A percentile compares a stretch with the other conserved stretches of the same genome.
Conservation (phyloP, 2,113 vertebrate genomes). For the Neoarius graeffei region DNA sequence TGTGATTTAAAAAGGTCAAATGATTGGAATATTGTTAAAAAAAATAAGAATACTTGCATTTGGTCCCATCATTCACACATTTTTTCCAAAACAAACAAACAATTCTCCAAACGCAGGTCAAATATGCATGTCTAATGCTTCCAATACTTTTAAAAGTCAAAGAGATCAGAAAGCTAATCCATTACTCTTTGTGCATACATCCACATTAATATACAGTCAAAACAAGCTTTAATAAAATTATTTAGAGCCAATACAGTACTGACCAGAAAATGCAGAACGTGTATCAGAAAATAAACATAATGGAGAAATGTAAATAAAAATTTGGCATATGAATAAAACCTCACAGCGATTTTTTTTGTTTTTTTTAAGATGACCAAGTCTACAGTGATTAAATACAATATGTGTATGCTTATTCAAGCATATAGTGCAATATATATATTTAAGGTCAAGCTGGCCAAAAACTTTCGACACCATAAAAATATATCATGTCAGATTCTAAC, state of each 20-base stretch:
- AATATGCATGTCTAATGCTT: conserved; percentile 16
- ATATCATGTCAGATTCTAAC: not conserved
- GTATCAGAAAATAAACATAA: conserved; percentile 1
- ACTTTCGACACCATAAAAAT: not conserved
- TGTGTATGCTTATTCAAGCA: conserved; percentile 14
- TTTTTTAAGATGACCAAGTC: not conserved
- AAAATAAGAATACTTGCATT: conserved; percentile 38
- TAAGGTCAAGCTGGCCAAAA: conserved; percentile 9
- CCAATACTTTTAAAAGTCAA: conserved; percentile 29
- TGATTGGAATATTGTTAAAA: conserved; percentile 11
- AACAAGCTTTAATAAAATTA: not conserved
- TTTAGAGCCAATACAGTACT: conserved; percentile 38
- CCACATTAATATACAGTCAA: not conserved
- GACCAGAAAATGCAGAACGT: conserved; percentile 19
- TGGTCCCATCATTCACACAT: conserved; percentile 27
- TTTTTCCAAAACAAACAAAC: conserved; percentile 24
- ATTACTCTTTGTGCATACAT: not conserved
- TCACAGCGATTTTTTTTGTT: not conserved
- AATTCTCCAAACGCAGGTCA: conserved; percentile 12
- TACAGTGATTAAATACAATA: conserved; percentile 18
- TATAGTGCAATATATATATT: conserved; percentile 34
- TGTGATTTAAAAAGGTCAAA: conserved; percentile 27
- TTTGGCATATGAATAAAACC: conserved; percentile 43
- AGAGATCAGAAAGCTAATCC: conserved; percentile 24
- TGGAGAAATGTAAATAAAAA: not conserved